Percentiles rank a stretch among this genome's conserved stretches.
Evolutionary conservation across 2,888 invertebrate species (phyloP).

Genomic region (Drosophila nigritarsus): DNA sequence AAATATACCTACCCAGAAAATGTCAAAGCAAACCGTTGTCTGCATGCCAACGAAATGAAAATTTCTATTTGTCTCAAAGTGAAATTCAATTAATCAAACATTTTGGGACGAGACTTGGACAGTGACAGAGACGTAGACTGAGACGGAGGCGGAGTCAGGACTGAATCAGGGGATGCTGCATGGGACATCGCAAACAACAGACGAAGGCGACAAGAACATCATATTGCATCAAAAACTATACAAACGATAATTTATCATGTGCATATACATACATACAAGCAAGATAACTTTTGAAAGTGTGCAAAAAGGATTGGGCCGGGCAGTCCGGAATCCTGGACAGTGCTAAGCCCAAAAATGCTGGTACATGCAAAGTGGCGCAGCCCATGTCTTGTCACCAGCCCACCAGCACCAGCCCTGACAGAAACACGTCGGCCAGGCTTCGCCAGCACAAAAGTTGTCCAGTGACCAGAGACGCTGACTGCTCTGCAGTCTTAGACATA

Average conservation of each 20-base stretch:
- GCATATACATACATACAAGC: slow-evolving; percentile 4
- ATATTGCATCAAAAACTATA: slow-evolving; percentile 73
- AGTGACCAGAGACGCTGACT: slow-evolving; percentile 1
- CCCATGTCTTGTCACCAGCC: slow-evolving; percentile 25
- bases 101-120: slow-evolving; percentile 36
- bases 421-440: slow-evolving; percentile 53
- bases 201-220: slow-evolving; percentile 66
- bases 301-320: slow-evolving; percentile 41
- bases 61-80: slow-evolving; percentile 67
- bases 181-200: slow-evolving; percentile 33
- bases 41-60: slow-evolving; percentile 54
- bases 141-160: slow-evolving; percentile 1
- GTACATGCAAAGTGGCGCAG: slow-evolving; percentile 38
- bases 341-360: slow-evolving; percentile 34
- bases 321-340: slow-evolving; percentile 3
- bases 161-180: slow-evolving; percentile 2
- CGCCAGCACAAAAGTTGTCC: slow-evolving; percentile 31
- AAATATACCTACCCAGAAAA: slow-evolving; percentile 43
- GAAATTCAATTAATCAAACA: slow-evolving; percentile 78
- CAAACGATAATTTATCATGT: slow-evolving; percentile 75
- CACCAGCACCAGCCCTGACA: slow-evolving; percentile 40
- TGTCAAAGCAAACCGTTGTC: slow-evolving; percentile 72
- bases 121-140: slow-evolving; percentile 1
- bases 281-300: slow-evolving; percentile 44
- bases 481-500: slow-evolving; percentile 3